Conservation (phyloP, 2,888 invertebrate species). For the Trichogramma evanescens region DNA sequence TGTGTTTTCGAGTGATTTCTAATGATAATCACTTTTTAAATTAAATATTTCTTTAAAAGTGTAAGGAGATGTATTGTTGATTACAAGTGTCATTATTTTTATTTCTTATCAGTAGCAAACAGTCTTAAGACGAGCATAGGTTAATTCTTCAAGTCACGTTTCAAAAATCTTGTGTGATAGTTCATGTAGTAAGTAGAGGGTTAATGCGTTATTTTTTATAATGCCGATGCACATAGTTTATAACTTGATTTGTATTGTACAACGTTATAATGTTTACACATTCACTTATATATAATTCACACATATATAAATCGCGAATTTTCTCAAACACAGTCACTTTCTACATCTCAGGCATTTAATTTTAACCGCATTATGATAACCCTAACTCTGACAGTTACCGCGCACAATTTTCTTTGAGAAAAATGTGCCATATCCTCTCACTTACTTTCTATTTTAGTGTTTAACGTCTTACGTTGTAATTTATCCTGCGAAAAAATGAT, state of each 20-base stretch:
- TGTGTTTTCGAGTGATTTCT: too few relatives aligned
- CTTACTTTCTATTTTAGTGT: not conserved
- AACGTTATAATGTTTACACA: slow-evolving; percentile 27
- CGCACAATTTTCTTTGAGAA: slow-evolving; percentile 3
- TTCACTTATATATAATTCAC: slow-evolving; percentile 13
- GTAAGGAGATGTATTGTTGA: slow-evolving; percentile 28
- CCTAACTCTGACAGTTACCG: too few relatives aligned
- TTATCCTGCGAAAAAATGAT: slow-evolving; percentile 21
- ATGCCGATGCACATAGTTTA: slow-evolving; percentile 40
- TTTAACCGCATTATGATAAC: too few relatives aligned
- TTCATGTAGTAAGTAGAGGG: slow-evolving; percentile 39
- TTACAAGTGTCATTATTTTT: slow-evolving; percentile 36
- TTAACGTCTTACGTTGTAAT: not conserved
- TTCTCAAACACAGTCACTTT: not conserved
- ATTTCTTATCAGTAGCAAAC: slow-evolving; percentile 44
- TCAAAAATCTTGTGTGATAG: slow-evolving; percentile 37
- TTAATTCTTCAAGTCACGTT: slow-evolving; percentile 42
- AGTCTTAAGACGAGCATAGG: slow-evolving; percentile 46
- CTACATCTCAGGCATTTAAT: not conserved
- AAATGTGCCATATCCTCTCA: slow-evolving; percentile 2
- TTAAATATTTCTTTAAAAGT: too few relatives aligned
- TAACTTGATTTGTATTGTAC: slow-evolving; percentile 31
- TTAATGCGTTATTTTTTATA: slow-evolving; percentile 42
- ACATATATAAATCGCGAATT: slow-evolving; percentile 16
- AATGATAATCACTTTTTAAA: too few relatives aligned